phyloP scores from a whole-genome alignment of 2,888 invertebrate genomes.

The Tetropium fuscum region DNA sequence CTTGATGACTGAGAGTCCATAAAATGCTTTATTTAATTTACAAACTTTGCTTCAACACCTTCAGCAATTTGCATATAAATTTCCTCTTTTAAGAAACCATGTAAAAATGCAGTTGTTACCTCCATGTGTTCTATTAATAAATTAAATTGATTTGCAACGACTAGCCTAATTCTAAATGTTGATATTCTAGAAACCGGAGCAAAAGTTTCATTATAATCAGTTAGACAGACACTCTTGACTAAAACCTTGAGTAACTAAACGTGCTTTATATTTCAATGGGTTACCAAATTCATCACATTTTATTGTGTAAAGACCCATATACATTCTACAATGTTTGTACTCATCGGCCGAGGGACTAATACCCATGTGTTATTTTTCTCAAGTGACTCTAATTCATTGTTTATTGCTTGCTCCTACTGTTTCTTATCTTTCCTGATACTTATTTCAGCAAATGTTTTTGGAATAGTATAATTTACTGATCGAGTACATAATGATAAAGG shows the following conservation, averaged over 20 bases:
- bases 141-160: too few relatives aligned
- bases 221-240: too few relatives aligned
- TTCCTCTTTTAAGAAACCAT: neutral
- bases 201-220: too few relatives aligned
- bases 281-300: too few relatives aligned
- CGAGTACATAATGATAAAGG: neutral
- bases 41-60: neutral
- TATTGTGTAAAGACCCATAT: too few relatives aligned
- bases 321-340: too few relatives aligned
- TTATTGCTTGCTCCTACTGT: slow-evolving; percentile 9
- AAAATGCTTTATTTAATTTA: neutral
- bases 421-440: slow-evolving; percentile 7
- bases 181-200: too few relatives aligned
- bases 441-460: slow-evolving; percentile 11
- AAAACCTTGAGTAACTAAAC: too few relatives aligned
- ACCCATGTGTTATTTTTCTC: neutral
- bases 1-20: neutral
- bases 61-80: neutral
- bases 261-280: too few relatives aligned
- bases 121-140: neutral
- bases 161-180: too few relatives aligned
- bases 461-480: slow-evolving; percentile 3
- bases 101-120: neutral
- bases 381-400: neutral
- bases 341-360: too few relatives aligned